These are phyloP conservation scores for Gambusia holbrooki DNA, from an alignment of 2,113 vertebrate species.

Conservation along the genomic window DNA sequence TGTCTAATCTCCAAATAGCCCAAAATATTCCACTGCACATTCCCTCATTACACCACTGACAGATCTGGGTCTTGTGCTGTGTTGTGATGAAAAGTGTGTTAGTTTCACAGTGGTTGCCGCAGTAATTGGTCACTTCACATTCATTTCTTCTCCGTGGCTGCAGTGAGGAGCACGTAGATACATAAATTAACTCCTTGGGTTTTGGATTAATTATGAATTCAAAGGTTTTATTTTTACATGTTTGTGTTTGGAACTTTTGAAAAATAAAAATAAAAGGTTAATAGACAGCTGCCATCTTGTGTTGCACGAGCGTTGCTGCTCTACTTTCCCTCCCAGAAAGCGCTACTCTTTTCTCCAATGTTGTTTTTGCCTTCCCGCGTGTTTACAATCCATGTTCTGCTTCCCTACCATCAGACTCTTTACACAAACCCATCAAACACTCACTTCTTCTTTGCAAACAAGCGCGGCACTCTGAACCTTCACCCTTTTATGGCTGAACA, in stretches of 20 bases:
- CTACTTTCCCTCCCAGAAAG: constrained; percentile 52
- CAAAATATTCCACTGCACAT: constrained; percentile 38
- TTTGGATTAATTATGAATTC: background rate
- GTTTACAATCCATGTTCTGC: constrained; percentile 61
- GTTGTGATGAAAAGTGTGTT: constrained; percentile 49
- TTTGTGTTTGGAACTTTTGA: constrained; percentile 13
- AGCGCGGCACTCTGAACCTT: constrained; percentile 39
- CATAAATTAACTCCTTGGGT: constrained; percentile 16
- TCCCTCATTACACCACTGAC: constrained; percentile 64
- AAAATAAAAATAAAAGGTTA: constrained; percentile 9
- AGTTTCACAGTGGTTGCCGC: constrained; percentile 47
- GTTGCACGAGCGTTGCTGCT: constrained; percentile 15
- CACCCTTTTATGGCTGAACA: constrained; percentile 26
- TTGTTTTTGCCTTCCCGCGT: constrained; percentile 18
- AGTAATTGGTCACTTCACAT: constrained; percentile 62
- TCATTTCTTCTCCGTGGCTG: constrained; percentile 24
- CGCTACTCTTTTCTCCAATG: constrained; percentile 15
- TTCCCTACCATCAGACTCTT: constrained; percentile 49
- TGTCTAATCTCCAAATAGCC: constrained; percentile 52
- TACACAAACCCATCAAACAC: constrained; percentile 46
- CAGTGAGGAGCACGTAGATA: constrained; percentile 4
- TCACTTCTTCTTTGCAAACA: constrained; percentile 56
- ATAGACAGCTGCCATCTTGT: background rate
- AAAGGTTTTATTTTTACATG: constrained; percentile 7
- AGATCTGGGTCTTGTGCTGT: constrained; percentile 66